Evolutionary conservation across 2,888 invertebrate species (phyloP).

Genomic region (Macrosoma leucophasiata): DNA sequence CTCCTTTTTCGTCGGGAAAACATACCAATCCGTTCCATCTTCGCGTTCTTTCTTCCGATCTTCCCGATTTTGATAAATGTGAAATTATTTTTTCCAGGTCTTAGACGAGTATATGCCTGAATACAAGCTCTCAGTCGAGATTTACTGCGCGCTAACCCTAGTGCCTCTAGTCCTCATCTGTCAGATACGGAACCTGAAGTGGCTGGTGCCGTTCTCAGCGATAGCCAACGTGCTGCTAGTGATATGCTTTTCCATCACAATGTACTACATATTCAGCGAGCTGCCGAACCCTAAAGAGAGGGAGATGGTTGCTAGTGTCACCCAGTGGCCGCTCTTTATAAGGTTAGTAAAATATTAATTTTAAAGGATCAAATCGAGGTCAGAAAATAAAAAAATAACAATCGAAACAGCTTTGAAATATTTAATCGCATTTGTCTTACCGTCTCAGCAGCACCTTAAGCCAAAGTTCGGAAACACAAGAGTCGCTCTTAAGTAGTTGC

Average conservation of each 20-base stretch:
- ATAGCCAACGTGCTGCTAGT: conserved; percentile 89
- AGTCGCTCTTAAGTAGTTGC: too few relatives aligned
- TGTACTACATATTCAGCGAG: conserved; percentile 85
- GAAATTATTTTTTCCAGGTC: conserved; percentile 52
- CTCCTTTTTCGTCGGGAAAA: too few relatives aligned
- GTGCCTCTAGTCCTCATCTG: conserved; percentile 82
- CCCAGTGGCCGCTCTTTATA: conserved; percentile 89
- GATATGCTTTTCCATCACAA: conserved; percentile 84
- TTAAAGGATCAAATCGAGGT: too few relatives aligned
- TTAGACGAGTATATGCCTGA: conserved; percentile 57
- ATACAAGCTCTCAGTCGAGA: conserved; percentile 70
- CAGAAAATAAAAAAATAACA: too few relatives aligned
- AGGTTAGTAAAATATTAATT: too few relatives aligned
- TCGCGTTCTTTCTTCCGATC: too few relatives aligned
- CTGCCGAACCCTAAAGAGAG: conserved; percentile 55
- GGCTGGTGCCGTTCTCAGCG: conserved; percentile 91
- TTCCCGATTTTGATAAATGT: background rate
- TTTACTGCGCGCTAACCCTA: conserved; percentile 80
- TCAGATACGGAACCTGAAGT: conserved; percentile 85
- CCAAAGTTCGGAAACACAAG: too few relatives aligned
- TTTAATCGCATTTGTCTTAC: too few relatives aligned
- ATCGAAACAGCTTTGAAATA: too few relatives aligned
- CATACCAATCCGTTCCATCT: too few relatives aligned
- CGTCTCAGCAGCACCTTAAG: too few relatives aligned
- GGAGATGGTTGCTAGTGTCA: conserved; percentile 65